Evolutionary conservation across 1,140 invertebrate genomes (phyloP).

Genomic region (Apis florea): DNA sequence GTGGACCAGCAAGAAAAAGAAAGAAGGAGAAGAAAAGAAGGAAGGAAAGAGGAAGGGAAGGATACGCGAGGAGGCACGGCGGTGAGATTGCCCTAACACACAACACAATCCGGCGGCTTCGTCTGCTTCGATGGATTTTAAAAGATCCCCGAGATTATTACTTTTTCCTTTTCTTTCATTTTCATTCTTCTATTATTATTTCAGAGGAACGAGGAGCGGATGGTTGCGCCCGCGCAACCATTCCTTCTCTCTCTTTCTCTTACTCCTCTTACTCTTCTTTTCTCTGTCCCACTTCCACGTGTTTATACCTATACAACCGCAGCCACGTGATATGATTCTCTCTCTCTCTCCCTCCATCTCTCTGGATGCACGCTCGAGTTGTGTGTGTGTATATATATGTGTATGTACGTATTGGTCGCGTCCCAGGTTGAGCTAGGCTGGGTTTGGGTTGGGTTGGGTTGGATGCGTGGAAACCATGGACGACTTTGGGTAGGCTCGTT

Average conservation of each 20-base stretch:
- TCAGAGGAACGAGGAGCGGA: constrained; percentile 69
- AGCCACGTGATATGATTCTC: constrained; percentile 1
- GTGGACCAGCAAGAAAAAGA: constrained; percentile 22
- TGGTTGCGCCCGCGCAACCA: constrained; percentile 53
- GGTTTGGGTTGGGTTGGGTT: constrained; percentile 68
- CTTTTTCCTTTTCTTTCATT: constrained; percentile 77
- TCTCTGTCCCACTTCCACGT: constrained; percentile 14
- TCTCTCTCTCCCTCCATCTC: neutral
- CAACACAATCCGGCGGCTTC: constrained; percentile 78
- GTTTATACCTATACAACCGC: constrained; percentile 43
- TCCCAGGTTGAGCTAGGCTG: constrained; percentile 65
- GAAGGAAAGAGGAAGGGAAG: constrained; percentile 44
- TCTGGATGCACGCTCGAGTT: constrained; percentile 21
- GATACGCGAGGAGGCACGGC: constrained; percentile 37
- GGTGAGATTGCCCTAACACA: constrained; percentile 68
- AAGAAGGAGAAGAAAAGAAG: constrained; percentile 37
- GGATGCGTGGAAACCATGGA: constrained; percentile 76
- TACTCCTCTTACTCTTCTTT: neutral
- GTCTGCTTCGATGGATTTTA: constrained; percentile 80
- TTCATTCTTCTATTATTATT: constrained; percentile 79
- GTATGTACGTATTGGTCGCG: constrained; percentile 53
- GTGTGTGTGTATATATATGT: too few species aligned
- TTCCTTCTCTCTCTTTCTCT: neutral
- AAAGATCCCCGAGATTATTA: constrained; percentile 81
- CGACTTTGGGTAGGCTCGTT: constrained; percentile 79